Evolutionary conservation across 2,113 vertebrate species (phyloP).

Genomic region (Lethenteron reissneri): DNA sequence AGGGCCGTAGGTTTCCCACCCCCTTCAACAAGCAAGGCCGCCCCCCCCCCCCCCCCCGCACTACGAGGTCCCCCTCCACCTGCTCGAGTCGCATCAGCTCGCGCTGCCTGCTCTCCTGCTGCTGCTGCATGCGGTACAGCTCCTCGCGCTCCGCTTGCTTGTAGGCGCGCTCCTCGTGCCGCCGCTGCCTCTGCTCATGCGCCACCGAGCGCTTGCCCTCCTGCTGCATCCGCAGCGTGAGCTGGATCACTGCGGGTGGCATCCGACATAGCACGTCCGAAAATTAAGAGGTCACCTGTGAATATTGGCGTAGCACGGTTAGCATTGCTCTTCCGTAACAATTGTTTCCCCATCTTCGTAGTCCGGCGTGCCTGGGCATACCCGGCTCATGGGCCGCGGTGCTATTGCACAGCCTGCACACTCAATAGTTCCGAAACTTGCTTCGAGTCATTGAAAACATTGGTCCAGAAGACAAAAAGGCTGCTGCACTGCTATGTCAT

Average conservation of each 20-base stretch:
- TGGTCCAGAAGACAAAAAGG: too few species aligned
- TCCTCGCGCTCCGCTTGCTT: background rate
- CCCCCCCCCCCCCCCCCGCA: background rate
- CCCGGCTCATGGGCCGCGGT: too few species aligned
- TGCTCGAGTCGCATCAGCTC: background rate
- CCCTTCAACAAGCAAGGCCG: background rate
- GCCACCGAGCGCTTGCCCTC: background rate
- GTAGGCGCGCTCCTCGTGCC: background rate
- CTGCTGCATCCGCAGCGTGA: background rate
- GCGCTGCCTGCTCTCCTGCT: slow-evolving; percentile 2
- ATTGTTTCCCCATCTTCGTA: too few species aligned
- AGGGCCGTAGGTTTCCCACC: background rate
- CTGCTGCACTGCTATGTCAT: too few species aligned
- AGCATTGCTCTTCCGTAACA: too few species aligned
- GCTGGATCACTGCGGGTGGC: background rate
- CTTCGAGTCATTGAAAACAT: too few species aligned
- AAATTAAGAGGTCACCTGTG: too few species aligned
- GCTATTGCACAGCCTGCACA: too few species aligned
- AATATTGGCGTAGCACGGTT: too few species aligned
- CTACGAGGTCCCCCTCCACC: background rate
- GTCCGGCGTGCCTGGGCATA: too few species aligned
- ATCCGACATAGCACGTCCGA: too few species aligned
- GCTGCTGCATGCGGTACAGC: slow-evolving; percentile 1
- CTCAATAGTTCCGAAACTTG: too few species aligned
- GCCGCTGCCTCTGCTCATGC: background rate